Evolutionary conservation across 2,797 vertebrate genomes (phyloP), one percentile per base, ranked within the genome.

Genomic region (Cryptoblepharus egeriae): DNA sequence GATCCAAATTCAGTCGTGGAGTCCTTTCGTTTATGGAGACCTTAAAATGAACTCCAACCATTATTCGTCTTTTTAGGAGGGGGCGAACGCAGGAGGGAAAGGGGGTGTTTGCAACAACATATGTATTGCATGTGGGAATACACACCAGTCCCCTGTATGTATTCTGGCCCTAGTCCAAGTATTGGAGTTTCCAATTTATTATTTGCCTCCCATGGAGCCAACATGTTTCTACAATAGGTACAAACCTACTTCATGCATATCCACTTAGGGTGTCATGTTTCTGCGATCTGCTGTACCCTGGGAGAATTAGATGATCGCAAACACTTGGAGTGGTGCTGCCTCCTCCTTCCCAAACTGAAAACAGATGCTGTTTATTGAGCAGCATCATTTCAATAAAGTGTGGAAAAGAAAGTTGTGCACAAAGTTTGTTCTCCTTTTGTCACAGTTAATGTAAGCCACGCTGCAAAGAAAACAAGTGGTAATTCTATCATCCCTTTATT

Each of bases 291-390:
- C 52, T 85, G 8, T 77, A 75, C 84, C 67, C 74, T 85, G 84
- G 79, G 74, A 77, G 79, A 77, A 81, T 77, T 69, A 77, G 79
- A 72, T 80, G 83, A 85, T 80, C 83, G 32, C 83, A 81, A 85
- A 81, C 73, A 72, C 45, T 80, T 72, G 60, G 78, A 81, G 52
- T 60, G 26, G 70, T 65, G 13, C 37, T 49, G 60, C 74, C 79
- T 71, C 79, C 83, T 81, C 74, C 45, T 79, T 79, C 45, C 73
- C 68, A 85, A 85, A 81, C 78, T 37, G 30, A 85, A 85, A 85
- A 85, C 79, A 84, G 82, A 81, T 85, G 83, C 79, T 85, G 79
- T 81, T 81, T 77, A 77, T 85, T 81, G 84, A 77, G 70, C 77
- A 79, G 82, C 82, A 84, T 79, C 76, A 69, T 84, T 84, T 75